Conservation (phyloP, 2,797 vertebrate genomes). For the Melanotaenia maccullochi region DNA sequence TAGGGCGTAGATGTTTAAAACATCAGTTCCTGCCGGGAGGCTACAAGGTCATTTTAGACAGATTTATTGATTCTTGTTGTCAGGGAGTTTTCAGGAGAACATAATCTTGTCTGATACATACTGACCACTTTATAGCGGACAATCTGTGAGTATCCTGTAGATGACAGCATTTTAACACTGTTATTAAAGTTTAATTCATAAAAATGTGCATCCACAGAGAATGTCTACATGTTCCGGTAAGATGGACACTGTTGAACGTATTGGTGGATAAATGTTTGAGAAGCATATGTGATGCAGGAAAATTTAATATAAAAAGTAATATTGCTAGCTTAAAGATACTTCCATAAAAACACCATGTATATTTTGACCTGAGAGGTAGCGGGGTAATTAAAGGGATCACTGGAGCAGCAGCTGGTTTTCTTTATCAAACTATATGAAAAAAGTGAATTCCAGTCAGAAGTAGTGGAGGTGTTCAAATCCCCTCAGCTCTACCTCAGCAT, state of each 20-base stretch:
- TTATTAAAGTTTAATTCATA: not conserved
- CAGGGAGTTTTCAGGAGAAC: slow-evolving; percentile 26
- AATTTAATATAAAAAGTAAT: not conserved
- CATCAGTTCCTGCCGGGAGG: slow-evolving; percentile 55
- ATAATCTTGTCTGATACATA: slow-evolving; percentile 18
- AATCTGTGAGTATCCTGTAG: not conserved
- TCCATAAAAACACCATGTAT: not conserved
- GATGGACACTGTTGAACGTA: not conserved
- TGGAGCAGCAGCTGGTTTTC: no score
- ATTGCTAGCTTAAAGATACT: not conserved
- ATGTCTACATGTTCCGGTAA: not conserved
- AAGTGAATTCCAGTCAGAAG: no score
- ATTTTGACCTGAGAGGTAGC: no score
- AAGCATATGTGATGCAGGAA: not conserved
- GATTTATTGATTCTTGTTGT: slow-evolving; percentile 60
- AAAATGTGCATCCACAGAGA: not conserved
- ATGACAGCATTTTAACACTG: not conserved
- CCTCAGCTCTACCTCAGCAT: no score
- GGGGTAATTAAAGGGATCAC: not conserved
- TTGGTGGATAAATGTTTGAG: not conserved
- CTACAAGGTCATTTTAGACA: slow-evolving; percentile 60
- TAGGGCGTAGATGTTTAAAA: slow-evolving; percentile 68
- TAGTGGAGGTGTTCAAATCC: no score
- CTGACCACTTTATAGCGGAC: not conserved
- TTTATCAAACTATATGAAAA: no score